Evolutionary conservation across 53 echinoderm and acorn worm genomes (phyloP).

Genomic region (Temnopleurus reevesii): DNA sequence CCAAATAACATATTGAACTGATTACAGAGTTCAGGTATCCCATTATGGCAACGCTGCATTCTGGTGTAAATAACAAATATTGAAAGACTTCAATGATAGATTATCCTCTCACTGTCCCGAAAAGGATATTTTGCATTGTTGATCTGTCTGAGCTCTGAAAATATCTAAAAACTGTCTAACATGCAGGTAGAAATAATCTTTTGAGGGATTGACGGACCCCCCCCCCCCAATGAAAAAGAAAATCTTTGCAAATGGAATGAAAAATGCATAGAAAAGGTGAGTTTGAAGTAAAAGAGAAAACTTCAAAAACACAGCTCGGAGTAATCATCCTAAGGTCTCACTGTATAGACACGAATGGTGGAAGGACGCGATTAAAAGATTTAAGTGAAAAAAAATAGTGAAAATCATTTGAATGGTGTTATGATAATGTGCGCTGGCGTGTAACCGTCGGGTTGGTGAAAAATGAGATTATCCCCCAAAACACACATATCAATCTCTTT

Average conservation of each 20-base stretch:
- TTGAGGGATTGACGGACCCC: too few species aligned
- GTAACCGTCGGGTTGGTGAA: background rate
- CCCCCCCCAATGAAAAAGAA: too few species aligned
- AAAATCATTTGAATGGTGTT: slow-evolving; percentile 10
- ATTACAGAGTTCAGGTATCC: background rate
- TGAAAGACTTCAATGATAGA: background rate
- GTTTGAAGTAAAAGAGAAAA: too few species aligned
- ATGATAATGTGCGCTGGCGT: slow-evolving; percentile 14
- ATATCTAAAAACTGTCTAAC: background rate
- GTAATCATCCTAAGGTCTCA: background rate
- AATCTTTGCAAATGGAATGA: background rate
- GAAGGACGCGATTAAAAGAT: slow-evolving; percentile 16
- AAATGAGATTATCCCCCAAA: background rate
- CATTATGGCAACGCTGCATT: background rate
- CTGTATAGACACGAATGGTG: background rate
- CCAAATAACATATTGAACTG: background rate
- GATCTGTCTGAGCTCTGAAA: too few species aligned
- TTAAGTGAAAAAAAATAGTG: background rate
- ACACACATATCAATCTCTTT: slow-evolving; percentile 3
- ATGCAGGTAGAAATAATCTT: background rate
- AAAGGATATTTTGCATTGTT: background rate
- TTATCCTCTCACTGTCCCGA: background rate
- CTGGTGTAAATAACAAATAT: background rate
- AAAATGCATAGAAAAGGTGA: too few species aligned
- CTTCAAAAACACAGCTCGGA: background rate